Evolutionary conservation across 2,113 vertebrate species (phyloP).

Genomic region (Motacilla tschutschensis): DNA sequence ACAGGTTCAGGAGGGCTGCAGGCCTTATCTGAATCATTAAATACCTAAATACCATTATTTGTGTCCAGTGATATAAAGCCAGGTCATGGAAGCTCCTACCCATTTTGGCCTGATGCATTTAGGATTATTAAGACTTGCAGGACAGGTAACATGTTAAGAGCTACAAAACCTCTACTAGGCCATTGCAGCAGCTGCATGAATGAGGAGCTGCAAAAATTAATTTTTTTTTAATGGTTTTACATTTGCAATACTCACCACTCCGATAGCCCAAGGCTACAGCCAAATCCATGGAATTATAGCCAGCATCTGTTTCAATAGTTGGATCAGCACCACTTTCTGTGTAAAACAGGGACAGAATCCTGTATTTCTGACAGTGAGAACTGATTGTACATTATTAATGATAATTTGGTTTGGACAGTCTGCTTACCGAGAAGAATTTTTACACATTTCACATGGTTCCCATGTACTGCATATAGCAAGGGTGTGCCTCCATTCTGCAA

Average conservation of each 20-base stretch:
- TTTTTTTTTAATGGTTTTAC: background rate
- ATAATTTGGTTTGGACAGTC: background rate
- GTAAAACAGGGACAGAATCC: constrained; percentile 24
- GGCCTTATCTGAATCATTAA: no score
- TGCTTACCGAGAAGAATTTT: constrained; percentile 91
- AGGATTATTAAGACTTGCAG: background rate
- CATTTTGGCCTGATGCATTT: background rate
- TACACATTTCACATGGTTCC: constrained; percentile 95
- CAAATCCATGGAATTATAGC: constrained; percentile 97
- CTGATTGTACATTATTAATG: background rate
- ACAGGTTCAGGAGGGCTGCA: background rate
- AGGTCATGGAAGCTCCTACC: background rate
- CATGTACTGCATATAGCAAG: constrained; percentile 94
- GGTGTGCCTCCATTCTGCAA: constrained; percentile 95
- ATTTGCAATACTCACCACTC: constrained; percentile 79
- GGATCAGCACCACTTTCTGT: constrained; percentile 93
- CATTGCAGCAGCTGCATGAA: background rate
- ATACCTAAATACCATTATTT: background rate
- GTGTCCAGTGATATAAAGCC: background rate
- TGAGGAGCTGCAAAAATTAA: background rate
- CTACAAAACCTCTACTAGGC: background rate
- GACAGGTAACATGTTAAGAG: background rate
- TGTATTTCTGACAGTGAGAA: background rate
- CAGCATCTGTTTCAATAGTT: constrained; percentile 94
- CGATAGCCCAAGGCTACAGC: constrained; percentile 94